Conservation (phyloP, 1,140 invertebrate genomes). For the Adoxophyes honmai region DNA sequence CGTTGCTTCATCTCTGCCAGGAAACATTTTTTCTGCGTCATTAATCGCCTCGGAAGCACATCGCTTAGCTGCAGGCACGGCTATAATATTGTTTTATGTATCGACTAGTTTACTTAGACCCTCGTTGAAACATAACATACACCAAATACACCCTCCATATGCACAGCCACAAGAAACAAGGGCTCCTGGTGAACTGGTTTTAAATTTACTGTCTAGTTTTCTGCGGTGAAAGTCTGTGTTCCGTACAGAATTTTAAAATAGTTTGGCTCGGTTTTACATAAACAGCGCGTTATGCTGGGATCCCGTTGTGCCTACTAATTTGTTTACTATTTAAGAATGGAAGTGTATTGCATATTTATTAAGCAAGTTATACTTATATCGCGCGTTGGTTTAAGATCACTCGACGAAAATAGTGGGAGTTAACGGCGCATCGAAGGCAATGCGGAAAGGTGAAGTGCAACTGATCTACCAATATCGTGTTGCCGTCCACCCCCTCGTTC, state of each 20-base stretch:
- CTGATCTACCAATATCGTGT: too few species aligned
- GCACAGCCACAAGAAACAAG: background rate
- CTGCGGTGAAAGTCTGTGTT: background rate
- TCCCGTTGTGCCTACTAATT: too few species aligned
- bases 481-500: too few species aligned
- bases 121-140: background rate
- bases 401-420: too few species aligned
- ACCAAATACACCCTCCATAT: background rate
- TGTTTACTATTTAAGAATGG: too few species aligned
- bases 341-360: too few species aligned
- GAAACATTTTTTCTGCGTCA: constrained; percentile 11
- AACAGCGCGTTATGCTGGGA: constrained; percentile 9
- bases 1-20: background rate
- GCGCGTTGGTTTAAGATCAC: too few species aligned
- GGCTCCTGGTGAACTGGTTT: background rate
- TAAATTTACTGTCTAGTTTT: background rate
- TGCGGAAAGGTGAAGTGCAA: too few species aligned
- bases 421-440: too few species aligned
- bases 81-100: constrained; percentile 4
- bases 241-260: constrained; percentile 10
- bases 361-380: too few species aligned
- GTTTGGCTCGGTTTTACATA: constrained; percentile 11
- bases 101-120: background rate
- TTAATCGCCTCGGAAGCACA: constrained; percentile 2
- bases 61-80: background rate